A percentile compares a stretch with the other conserved stretches of the same genome.
Conservation (phyloP, 1,140 invertebrate genomes). For the Aplysia californica region DNA sequence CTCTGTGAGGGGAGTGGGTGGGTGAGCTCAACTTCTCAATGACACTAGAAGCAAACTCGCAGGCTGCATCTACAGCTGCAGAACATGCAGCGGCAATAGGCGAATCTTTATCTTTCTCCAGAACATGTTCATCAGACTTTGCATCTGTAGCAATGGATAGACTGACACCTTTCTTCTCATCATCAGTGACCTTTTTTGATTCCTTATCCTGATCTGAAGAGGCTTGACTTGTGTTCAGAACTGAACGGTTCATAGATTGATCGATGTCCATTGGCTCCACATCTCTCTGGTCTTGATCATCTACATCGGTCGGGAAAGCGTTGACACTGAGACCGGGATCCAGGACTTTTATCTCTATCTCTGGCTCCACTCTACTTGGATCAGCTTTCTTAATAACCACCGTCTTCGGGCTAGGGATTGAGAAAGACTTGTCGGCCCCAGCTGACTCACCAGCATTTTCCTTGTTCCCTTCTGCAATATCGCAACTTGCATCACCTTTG, state of each 20-base stretch:
- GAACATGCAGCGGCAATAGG: background rate
- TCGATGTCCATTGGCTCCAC: constrained; percentile 20
- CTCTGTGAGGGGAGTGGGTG: background rate
- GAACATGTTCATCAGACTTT: background rate
- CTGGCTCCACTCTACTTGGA: background rate
- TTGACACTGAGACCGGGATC: background rate
- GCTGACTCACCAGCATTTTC: background rate
- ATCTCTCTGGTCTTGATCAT: background rate
- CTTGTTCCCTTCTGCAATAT: background rate
- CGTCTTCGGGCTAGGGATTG: background rate
- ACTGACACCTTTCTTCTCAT: background rate
- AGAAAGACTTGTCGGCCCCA: no score
- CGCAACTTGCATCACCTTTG: background rate
- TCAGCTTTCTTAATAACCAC: background rate
- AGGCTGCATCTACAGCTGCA: background rate
- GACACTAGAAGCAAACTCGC: constrained; percentile 17
- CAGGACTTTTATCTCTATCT: constrained; percentile 19
- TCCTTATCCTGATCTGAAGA: background rate
- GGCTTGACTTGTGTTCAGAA: background rate
- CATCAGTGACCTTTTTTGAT: background rate
- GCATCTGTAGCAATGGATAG: background rate
- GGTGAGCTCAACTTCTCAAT: constrained; percentile 9
- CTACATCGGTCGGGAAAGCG: background rate
- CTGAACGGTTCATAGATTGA: background rate
- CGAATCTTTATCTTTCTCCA: background rate